Evolutionary conservation across 2,888 invertebrate species (phyloP), one percentile per base, ranked within the genome.

Genomic region (Brenthis hecate): DNA sequence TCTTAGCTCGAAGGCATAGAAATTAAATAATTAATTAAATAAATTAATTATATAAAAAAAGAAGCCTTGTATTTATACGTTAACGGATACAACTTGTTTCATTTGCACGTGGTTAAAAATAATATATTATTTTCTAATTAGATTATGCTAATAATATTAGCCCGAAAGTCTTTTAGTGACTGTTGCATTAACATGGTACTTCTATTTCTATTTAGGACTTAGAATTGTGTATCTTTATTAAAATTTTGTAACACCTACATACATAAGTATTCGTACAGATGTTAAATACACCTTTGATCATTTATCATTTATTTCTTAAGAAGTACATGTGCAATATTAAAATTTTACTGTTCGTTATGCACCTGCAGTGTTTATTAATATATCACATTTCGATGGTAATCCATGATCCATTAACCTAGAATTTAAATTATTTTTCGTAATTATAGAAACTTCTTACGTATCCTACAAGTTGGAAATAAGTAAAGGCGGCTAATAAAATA

Each of bases 401-500:
- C 14, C 11, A 13, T 62, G 62, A 62, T 19, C 62, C 14, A 62
- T 43, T 62, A 54, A 62, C 62, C 62, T 62, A 19, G 62, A 54
- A 62, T 62, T 62, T 14, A 19, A 54, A 62, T 32, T 28, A 60
- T 4, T 32, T 13, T 60, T 60, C 32, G 5, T 60, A 32, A 28
- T 28, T 60, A 13, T 32, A 50, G 47, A 13, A 53, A 58, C 54
- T 54, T 54, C 28, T 60, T 66, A 54, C 23, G n/a, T 51, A 19
- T 16, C 6, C 28, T 48, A 48, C 60, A 28, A 54, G 19, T 48
- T 47, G 53, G 14, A 36, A 47, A 53, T 53, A 66, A 19, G 48
- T 48, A 5, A 43, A 66, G 60, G 54, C 19, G 60, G 54, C 60
- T 66, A 60, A 60, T 66, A 60, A 60, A 60, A 50, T 48, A 54